Evolutionary conservation across 2,113 vertebrate species (phyloP).

Genomic region (Anarrhichthys ocellatus): DNA sequence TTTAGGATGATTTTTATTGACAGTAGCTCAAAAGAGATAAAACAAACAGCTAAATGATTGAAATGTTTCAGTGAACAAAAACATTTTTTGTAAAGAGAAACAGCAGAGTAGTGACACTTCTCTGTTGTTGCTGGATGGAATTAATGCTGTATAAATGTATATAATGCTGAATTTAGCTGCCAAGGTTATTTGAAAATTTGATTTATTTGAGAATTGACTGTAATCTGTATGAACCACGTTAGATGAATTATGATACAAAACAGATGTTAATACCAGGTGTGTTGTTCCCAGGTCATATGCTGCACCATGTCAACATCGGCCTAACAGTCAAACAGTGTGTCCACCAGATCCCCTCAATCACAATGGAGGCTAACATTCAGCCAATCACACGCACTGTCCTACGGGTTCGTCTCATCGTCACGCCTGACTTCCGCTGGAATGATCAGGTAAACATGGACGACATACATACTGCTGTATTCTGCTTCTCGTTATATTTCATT

Average conservation of each 20-base stretch:
- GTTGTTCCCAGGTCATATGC: constrained; percentile 91
- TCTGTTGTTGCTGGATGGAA: background rate
- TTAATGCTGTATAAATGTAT: background rate
- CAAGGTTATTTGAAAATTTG: background rate
- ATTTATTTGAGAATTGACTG: background rate
- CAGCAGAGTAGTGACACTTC: background rate
- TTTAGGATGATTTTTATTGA: background rate
- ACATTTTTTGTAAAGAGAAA: background rate
- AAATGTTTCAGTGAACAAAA: background rate
- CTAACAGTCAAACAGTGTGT: constrained; percentile 96
- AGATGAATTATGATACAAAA: background rate
- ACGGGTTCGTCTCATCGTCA: constrained; percentile 89
- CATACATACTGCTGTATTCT: no score
- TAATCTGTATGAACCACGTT: background rate
- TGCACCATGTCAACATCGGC: constrained; percentile 97
- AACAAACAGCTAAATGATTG: background rate
- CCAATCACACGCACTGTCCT: constrained; percentile 98
- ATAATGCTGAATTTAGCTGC: background rate
- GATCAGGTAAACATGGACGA: constrained; percentile 89
- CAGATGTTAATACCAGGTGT: background rate
- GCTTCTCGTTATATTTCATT: background rate
- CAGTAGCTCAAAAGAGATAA: background rate
- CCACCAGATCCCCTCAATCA: constrained; percentile 94
- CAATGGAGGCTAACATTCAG: constrained; percentile 94
- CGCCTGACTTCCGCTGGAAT: constrained; percentile 94